Evolutionary conservation across 2,113 vertebrate genomes (phyloP), one percentile per base, ranked within the genome.

Genomic region (Gulo gulo): DNA sequence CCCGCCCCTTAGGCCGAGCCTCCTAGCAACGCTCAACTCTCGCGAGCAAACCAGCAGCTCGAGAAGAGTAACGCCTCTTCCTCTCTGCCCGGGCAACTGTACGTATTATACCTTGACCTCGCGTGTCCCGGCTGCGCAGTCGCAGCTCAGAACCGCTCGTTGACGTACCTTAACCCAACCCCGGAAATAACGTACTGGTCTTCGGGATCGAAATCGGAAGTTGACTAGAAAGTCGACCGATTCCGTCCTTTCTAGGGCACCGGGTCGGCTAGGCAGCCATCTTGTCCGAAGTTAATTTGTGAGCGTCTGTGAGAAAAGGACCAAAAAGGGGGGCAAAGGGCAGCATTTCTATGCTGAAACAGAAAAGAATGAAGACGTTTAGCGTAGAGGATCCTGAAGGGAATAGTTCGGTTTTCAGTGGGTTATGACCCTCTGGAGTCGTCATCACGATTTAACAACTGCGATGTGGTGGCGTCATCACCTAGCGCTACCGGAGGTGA

Each of bases 1-100:
- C 65, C 84, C 93, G n/a, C 95, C 20, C 91, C 63, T 0, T 14
- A 74, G 1, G 9, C 36, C 39, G 4, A 14, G 47, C n/a, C 36
- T 29, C 76, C 42, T 11, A 84, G 78, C 88, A 67, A 88, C 59
- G 15, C 45, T 20, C 23, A 80, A 91, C 23, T 98, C 86, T 97
- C 96, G 97, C 96, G 97, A 95, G 59, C 13, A 1, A 24, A 21
- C 57, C 11, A 14, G 88, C 20, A 4, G 5, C 50, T 39, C 29
- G 15, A 8, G 74, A 67, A 15, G 50, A 65, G 61, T 20, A 20
- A 74, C 4, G 59, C 63, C 76, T 34, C 55, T 86, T 88, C 52
- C 71, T 39, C 7, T 23, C 39, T 1, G 29, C 47, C 26, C 0
- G 0, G 31, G 50, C 4, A 21, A 47, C 18, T 13, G 45, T 47